Evolutionary conservation across 1,140 invertebrate genomes (phyloP).

Genomic region (Propsilocerus akamusi): DNA sequence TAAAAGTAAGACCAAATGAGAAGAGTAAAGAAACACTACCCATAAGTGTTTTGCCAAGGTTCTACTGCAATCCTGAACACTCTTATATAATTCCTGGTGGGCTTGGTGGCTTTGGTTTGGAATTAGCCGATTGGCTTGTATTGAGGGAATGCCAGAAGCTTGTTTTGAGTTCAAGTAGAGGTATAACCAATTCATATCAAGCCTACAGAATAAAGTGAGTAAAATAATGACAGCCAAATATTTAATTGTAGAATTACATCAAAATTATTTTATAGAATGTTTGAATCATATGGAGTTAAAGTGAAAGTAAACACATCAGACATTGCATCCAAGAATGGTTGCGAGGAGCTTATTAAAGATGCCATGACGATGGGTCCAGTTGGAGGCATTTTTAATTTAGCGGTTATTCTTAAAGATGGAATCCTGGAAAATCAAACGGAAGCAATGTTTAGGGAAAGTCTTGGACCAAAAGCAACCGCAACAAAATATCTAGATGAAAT

Average conservation of each 20-base stretch:
- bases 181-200: too few relatives aligned
- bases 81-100: too few relatives aligned
- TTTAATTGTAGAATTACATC: too few relatives aligned
- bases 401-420: constrained; percentile 39
- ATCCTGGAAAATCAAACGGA: constrained; percentile 36
- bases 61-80: neutral
- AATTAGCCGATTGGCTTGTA: constrained; percentile 65
- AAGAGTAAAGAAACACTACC: too few relatives aligned
- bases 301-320: constrained; percentile 39
- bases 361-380: constrained; percentile 37
- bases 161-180: too few relatives aligned
- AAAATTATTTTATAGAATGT: too few relatives aligned
- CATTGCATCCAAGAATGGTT: constrained; percentile 32
- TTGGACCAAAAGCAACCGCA: constrained; percentile 30
- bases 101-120: too few relatives aligned
- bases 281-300: constrained; percentile 33
- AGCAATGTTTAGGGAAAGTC: constrained; percentile 29
- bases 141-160: too few relatives aligned
- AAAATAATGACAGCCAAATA: too few relatives aligned
- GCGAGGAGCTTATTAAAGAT: constrained; percentile 34
- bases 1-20: too few relatives aligned
- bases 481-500: constrained; percentile 32
- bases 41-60: constrained; percentile 74
- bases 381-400: constrained; percentile 58
- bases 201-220: too few relatives aligned